phyloP scores from a whole-genome alignment of 2,113 vertebrate genomes.

The Urocynchramus pylzowi region DNA sequence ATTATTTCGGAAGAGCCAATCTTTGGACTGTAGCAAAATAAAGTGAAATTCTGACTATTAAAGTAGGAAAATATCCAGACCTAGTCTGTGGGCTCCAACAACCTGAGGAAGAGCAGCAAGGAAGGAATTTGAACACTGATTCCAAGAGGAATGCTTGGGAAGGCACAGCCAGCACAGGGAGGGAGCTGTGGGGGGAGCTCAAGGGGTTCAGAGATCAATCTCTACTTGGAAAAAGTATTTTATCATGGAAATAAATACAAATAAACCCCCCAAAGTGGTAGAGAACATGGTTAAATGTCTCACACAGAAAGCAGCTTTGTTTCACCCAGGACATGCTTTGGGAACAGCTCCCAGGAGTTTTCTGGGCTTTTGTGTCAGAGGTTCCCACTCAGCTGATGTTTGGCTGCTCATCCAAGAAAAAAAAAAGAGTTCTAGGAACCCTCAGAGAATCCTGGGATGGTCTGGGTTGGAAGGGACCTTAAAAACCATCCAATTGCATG shows the following conservation, averaged over 20 bases:
- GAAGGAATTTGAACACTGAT: background rate
- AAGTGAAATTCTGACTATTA: background rate
- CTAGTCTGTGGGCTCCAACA: background rate
- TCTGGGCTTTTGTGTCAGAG: background rate
- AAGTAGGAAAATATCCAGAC: background rate
- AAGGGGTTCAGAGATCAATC: too few relatives aligned
- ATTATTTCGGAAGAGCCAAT: background rate
- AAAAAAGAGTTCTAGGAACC: background rate
- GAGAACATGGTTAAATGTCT: background rate
- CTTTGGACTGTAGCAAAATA: background rate
- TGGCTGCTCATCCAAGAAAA: background rate
- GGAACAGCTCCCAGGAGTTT: background rate
- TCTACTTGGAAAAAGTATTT: background rate
- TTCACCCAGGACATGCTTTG: background rate
- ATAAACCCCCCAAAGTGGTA: background rate
- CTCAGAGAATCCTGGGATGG: background rate
- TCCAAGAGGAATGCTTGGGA: background rate
- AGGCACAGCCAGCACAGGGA: background rate
- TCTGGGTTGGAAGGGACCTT: background rate
- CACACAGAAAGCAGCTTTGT: background rate
- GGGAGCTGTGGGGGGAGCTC: background rate
- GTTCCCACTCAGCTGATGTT: background rate
- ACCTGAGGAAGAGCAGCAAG: background rate
- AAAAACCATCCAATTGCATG: background rate
- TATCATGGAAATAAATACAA: background rate